Evolutionary conservation across 1,140 invertebrate genomes (phyloP).

Genomic region (Ceratina australensis): DNA sequence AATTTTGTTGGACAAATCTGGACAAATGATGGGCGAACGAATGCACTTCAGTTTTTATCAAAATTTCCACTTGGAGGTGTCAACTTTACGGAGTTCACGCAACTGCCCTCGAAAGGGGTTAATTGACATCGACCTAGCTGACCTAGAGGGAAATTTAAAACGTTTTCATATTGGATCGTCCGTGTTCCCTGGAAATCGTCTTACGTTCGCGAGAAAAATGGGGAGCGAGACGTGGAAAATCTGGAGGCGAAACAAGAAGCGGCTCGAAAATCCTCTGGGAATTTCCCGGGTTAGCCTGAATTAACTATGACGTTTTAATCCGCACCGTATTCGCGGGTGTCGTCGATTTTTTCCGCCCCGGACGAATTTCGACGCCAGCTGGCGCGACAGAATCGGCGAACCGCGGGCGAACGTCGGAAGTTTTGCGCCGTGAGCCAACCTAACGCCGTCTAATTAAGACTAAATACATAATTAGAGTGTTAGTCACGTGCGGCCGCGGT

Average conservation of each 20-base stretch:
- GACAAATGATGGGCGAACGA: too few relatives aligned
- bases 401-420: conserved; percentile 41
- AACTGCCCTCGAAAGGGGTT: conserved; percentile 10
- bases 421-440: conserved; percentile 55
- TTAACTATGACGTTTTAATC: conserved; percentile 30
- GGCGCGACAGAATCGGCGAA: conserved; percentile 29
- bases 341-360: conserved; percentile 14
- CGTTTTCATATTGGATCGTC: too few relatives aligned
- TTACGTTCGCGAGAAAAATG: too few relatives aligned
- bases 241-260: too few relatives aligned
- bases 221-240: too few relatives aligned
- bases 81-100: too few relatives aligned
- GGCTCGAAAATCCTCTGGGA: background rate
- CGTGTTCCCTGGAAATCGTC: too few relatives aligned
- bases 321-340: background rate
- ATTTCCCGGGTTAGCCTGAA: background rate
- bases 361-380: conserved; percentile 53
- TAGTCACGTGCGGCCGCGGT: conserved; percentile 72
- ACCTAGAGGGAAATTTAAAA: too few relatives aligned
- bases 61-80: too few relatives aligned
- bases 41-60: too few relatives aligned
- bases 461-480: conserved; percentile 78
- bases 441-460: conserved; percentile 75
- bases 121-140: conserved; percentile 33
- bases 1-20: too few relatives aligned